Evolutionary conservation across 2,797 vertebrate genomes (phyloP).

Genomic region (Diceros bicornis): DNA sequence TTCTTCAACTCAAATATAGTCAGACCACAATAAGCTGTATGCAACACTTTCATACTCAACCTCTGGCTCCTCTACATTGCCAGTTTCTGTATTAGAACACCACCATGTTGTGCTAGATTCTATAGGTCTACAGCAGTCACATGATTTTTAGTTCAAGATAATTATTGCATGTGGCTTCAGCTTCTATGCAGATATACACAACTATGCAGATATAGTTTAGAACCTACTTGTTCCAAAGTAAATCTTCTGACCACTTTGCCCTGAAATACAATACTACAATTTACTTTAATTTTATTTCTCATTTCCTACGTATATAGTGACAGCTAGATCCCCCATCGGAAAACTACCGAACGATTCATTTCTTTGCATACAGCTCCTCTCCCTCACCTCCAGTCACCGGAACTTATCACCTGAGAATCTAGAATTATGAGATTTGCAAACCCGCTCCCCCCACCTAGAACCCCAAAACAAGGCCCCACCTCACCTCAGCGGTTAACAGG

Average conservation of each 20-base stretch:
- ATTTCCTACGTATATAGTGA: background rate
- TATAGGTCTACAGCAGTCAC: conserved; percentile 51
- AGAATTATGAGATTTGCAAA: conserved; percentile 58
- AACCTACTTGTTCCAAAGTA: conserved; percentile 52
- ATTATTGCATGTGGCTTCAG: conserved; percentile 16
- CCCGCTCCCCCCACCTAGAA: conserved; percentile 19
- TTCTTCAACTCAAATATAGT: conserved; percentile 17
- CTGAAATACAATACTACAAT: conserved; percentile 45
- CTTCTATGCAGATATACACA: background rate
- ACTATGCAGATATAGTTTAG: conserved; percentile 3
- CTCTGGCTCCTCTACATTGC: conserved; percentile 14
- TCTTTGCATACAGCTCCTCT: conserved; percentile 46
- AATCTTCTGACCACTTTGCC: background rate
- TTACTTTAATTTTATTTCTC: conserved; percentile 2
- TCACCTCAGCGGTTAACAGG: conserved; percentile 73
- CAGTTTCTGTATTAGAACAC: conserved; percentile 42
- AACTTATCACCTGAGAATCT: conserved; percentile 64
- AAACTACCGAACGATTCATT: conserved; percentile 3
- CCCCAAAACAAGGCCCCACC: conserved; percentile 55
- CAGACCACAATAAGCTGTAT: conserved; percentile 23
- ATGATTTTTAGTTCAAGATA: conserved; percentile 55
- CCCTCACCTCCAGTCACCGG: background rate
- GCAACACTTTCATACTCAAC: conserved; percentile 19
- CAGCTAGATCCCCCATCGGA: background rate
- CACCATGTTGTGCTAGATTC: background rate